phyloP scores from a whole-genome alignment of 2,888 invertebrate genomes.

The Cerceris ruficornis region DNA sequence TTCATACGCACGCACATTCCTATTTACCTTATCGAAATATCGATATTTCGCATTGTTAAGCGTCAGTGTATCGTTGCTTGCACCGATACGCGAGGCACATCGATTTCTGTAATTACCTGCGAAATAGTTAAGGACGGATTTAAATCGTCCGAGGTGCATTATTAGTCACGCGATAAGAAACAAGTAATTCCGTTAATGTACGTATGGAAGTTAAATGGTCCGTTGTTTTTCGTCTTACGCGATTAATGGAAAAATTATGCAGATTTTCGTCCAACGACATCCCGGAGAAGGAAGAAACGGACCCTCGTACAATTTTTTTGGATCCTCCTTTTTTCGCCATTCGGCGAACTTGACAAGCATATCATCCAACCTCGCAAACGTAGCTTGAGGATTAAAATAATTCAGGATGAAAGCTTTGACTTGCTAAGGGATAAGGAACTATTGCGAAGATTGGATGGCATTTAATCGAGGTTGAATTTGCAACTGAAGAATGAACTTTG shows the following conservation, averaged over 20 bases:
- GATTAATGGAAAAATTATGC: constrained; percentile 52
- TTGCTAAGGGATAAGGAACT: too few relatives aligned
- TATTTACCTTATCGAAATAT: not conserved
- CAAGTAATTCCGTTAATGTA: constrained; percentile 43
- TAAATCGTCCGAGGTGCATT: constrained; percentile 44
- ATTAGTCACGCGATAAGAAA: constrained; percentile 64
- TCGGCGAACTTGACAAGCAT: too few relatives aligned
- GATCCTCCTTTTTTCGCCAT: not conserved
- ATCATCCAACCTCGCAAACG: too few relatives aligned
- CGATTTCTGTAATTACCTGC: constrained; percentile 36
- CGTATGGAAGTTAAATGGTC: constrained; percentile 30
- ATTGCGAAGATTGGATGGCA: too few relatives aligned
- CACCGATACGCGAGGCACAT: not conserved
- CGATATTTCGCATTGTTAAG: not conserved
- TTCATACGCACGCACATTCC: constrained; percentile 7
- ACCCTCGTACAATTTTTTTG: not conserved
- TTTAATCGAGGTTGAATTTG: too few relatives aligned
- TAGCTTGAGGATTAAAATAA: too few relatives aligned
- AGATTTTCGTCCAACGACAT: constrained; percentile 37
- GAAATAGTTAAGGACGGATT: constrained; percentile 49
- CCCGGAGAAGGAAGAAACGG: constrained; percentile 2
- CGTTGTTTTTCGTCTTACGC: constrained; percentile 39
- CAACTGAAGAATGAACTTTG: too few relatives aligned
- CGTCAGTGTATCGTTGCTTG: not conserved
- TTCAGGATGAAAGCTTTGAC: too few relatives aligned